Conservation (phyloP, 2,797 vertebrate species). For the Perodicticus potto region DNA sequence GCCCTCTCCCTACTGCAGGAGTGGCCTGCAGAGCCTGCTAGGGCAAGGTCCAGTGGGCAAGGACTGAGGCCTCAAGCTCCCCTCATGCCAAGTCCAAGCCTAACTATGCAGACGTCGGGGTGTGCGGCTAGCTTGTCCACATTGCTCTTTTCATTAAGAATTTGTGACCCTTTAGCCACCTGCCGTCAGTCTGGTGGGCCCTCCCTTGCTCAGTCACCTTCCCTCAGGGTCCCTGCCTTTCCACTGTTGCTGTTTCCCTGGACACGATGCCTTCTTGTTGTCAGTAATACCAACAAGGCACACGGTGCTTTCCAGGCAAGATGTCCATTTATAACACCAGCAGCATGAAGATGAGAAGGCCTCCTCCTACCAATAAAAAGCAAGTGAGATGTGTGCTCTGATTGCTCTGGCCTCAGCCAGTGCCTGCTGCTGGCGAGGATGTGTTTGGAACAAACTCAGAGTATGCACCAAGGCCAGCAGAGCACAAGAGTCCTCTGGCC, state of each 20-base stretch:
- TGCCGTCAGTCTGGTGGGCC: neutral
- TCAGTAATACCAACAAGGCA: neutral
- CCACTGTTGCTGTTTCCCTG: neutral
- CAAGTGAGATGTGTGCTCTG: neutral
- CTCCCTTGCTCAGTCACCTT: neutral
- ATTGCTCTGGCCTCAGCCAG: neutral
- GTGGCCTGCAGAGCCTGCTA: neutral
- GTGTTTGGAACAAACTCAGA: neutral
- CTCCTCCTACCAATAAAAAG: neutral
- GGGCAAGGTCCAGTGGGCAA: neutral
- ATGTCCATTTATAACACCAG: neutral
- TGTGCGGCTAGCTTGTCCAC: neutral
- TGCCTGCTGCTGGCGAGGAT: neutral
- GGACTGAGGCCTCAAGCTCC: neutral
- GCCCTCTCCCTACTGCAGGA: neutral
- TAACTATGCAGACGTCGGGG: neutral
- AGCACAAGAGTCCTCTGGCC: neutral
- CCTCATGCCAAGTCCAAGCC: neutral
- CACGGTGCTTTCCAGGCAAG: neutral
- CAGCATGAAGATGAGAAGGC: neutral
- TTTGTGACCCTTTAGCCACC: neutral
- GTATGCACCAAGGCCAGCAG: neutral
- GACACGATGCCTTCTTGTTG: neutral
- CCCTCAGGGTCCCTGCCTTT: neutral
- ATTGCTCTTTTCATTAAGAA: neutral